A percentile compares a stretch with the other conserved stretches of the same genome.
phyloP scores from a whole-genome alignment of 2,797 vertebrate species.

The Crossoptilon crossoptilon region DNA sequence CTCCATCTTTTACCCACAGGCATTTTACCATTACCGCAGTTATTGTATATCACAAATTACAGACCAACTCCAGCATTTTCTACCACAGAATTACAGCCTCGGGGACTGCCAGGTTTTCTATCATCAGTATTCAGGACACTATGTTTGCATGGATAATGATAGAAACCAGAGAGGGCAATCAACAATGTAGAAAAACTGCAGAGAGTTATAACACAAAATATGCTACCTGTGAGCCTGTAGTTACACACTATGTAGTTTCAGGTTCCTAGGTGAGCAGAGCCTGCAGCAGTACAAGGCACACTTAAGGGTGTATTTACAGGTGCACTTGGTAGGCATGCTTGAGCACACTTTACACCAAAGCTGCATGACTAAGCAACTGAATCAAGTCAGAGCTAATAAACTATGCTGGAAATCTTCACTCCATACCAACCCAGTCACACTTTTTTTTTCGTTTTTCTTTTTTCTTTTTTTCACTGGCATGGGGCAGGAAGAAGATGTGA shows the following conservation, averaged over 20 bases:
- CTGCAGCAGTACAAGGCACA: accelerated
- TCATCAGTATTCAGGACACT: constrained; percentile 12
- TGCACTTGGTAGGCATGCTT: neutral
- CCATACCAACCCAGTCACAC: accelerated
- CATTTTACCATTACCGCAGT: constrained; percentile 26
- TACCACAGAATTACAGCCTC: constrained; percentile 9
- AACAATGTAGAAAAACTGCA: neutral
- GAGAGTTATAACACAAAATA: constrained; percentile 5
- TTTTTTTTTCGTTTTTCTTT: too few species aligned
- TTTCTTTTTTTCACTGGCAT: accelerated
- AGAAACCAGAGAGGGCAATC: constrained; percentile 10
- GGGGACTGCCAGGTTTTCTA: neutral
- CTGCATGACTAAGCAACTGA: accelerated
- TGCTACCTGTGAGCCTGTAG: neutral
- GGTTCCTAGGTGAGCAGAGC: neutral
- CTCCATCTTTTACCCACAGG: constrained; percentile 35
- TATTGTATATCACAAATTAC: constrained; percentile 50
- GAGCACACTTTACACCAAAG: neutral
- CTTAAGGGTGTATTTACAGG: too few species aligned
- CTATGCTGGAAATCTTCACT: neutral
- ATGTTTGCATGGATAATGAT: neutral
- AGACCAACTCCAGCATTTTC: neutral
- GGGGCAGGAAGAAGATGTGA: neutral
- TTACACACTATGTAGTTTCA: neutral
- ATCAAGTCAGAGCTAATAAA: neutral